Evolutionary conservation across 2,113 vertebrate species (phyloP), one percentile per base, ranked within the genome.

Genomic region (Bos taurus): DNA sequence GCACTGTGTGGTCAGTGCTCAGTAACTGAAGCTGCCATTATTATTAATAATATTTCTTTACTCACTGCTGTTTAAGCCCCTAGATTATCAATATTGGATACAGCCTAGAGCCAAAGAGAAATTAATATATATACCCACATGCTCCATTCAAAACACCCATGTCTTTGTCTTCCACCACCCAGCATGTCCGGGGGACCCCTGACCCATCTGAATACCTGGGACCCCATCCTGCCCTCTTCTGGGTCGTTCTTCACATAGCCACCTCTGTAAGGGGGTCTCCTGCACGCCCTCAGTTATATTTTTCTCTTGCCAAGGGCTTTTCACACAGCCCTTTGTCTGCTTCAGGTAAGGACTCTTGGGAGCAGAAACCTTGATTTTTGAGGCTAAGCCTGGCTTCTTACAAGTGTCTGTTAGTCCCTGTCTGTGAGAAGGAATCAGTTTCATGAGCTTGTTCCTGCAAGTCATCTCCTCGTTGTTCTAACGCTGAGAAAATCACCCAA

Each of bases 351-450:
- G 40, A 21, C 28, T 91, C 86, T 64, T 52, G 54, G 62, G 36
- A 67, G 23, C 94, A 90, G 71, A 83, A 62, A 25, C 17, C 40
- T 96, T 26, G 15, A 52, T 84, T 77, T 71, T 36, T 25, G 43
- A 50, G 46, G 16, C 74, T 19, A 2, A 15, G 7, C 62, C 80
- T 81, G 15, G 10, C 19, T 67, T 33, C 82, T 13, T 59, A 1
- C 3, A 36, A 60, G 83, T 74, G 25, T 82, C 43, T 59, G 1
- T 28, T 26, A 26, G 84, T 40, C 23, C 56, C 86, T 36, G 2
- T 10, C 17, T 11, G 2, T 21, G 3, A 23, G 25, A 21, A 1
- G 2, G 21, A 33, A 11, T 56, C 19, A 0, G 12, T n/a, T 28
- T 52, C n/a, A 33, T 0, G 46, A 94, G 46, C 93, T 40, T 7